A percentile compares a stretch with the other conserved stretches of the same genome.
phyloP scores from a whole-genome alignment of 2,113 vertebrate species.

The Ophthalmolycus amberensis region DNA sequence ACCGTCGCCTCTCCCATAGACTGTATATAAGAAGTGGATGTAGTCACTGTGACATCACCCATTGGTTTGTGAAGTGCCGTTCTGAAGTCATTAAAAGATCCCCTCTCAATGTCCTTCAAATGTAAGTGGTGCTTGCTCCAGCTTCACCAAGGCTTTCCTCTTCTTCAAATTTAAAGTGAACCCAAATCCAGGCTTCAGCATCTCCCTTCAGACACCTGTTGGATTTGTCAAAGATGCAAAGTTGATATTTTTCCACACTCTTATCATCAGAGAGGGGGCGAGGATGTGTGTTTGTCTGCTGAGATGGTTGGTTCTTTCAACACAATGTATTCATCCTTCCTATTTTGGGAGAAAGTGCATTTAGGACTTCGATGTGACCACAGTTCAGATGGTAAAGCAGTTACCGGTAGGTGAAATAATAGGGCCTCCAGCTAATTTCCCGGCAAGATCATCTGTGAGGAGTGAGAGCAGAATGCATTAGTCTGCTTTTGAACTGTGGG shows the following conservation, averaged over 20 bases:
- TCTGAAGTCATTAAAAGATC: background rate
- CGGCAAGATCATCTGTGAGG: conserved; percentile 66
- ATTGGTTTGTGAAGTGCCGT: background rate
- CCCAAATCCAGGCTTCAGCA: background rate
- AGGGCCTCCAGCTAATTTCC: conserved; percentile 51
- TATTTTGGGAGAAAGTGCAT: background rate
- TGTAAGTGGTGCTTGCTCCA: background rate
- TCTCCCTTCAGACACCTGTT: background rate
- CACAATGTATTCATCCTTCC: background rate
- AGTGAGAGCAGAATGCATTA: conserved; percentile 72
- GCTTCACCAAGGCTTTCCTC: too few species aligned
- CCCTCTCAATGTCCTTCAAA: background rate
- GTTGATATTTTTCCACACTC: background rate
- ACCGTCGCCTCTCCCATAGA: too few species aligned
- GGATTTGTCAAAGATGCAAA: background rate
- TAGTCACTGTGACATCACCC: background rate
- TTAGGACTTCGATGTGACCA: conserved; percentile 9
- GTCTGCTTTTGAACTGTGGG: conserved; percentile 74
- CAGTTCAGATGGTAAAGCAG: conserved; percentile 51
- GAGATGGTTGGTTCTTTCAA: conserved; percentile 5
- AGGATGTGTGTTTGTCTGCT: background rate
- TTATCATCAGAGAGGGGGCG: background rate
- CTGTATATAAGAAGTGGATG: background rate
- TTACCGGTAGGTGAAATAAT: conserved; percentile 37
- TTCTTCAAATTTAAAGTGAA: background rate